A percentile compares a stretch with the other conserved stretches of the same genome.
Conservation (phyloP, 2,797 vertebrate genomes). For the Argyrosomus regius region DNA sequence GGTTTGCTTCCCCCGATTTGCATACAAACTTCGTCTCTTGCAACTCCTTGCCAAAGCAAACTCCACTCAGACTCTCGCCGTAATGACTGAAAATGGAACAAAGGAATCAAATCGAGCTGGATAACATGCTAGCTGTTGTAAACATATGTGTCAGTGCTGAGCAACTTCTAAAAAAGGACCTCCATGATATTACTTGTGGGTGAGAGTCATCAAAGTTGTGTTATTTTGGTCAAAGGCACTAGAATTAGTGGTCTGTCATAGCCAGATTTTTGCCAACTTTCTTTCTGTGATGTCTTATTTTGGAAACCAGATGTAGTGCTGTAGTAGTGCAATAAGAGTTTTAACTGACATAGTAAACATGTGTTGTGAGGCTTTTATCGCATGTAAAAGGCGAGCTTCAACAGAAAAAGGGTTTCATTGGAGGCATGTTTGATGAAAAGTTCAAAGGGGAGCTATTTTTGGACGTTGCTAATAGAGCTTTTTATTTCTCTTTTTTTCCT, state of each 20-base stretch:
- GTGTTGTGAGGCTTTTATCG: slow-evolving; percentile 45
- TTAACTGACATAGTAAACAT: slow-evolving; percentile 43
- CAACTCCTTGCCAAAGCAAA: slow-evolving; percentile 30
- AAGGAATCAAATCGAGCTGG: not conserved
- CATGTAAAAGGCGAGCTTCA: slow-evolving; percentile 29
- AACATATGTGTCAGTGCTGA: slow-evolving; percentile 12
- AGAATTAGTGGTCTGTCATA: slow-evolving; percentile 53
- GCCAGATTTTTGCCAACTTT: slow-evolving; percentile 9
- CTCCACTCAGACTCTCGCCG: slow-evolving; percentile 1
- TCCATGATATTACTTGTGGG: slow-evolving; percentile 23
- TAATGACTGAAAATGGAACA: slow-evolving; percentile 8
- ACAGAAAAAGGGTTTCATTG: slow-evolving; percentile 32
- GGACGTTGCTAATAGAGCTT: not conserved
- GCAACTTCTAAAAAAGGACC: slow-evolving; percentile 26
- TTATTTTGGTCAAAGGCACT: slow-evolving; percentile 59
- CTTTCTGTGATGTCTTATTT: slow-evolving; percentile 65
- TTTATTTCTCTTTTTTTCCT: not conserved
- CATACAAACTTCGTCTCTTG: slow-evolving; percentile 5
- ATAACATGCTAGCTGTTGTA: slow-evolving; percentile 12
- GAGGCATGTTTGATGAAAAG: slow-evolving; percentile 30
- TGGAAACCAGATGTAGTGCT: slow-evolving; percentile 66
- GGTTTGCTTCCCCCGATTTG: not conserved
- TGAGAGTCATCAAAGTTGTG: slow-evolving; percentile 41
- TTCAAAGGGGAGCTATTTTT: slow-evolving; percentile 33
- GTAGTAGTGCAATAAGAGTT: slow-evolving; percentile 2